phyloP scores from a whole-genome alignment of 2,888 invertebrate species.

The Lycaena phlaeas region DNA sequence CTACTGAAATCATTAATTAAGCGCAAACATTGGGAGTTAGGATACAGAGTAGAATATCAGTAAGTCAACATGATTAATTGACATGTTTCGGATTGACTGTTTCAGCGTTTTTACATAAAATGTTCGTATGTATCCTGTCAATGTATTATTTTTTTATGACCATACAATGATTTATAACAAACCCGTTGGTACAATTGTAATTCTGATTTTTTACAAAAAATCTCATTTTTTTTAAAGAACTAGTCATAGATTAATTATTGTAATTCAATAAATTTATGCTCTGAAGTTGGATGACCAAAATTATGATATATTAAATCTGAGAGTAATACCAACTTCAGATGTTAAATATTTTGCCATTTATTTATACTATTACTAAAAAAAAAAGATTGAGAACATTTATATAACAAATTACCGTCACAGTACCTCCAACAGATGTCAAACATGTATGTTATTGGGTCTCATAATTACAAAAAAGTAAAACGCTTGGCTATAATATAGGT shows the following conservation, averaged over 20 bases:
- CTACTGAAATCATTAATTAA: slow-evolving; percentile 40
- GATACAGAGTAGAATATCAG: slow-evolving; percentile 13
- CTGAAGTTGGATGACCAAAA: background rate
- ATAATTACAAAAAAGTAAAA: too few species aligned
- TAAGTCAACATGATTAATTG: slow-evolving; percentile 10
- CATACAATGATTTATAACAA: background rate
- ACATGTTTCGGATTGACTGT: background rate
- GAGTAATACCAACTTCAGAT: too few species aligned
- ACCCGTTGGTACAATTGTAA: background rate
- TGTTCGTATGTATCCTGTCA: background rate
- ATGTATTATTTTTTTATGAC: background rate
- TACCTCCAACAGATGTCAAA: too few species aligned
- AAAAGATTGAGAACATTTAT: too few species aligned
- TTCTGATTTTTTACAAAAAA: background rate
- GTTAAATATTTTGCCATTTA: too few species aligned
- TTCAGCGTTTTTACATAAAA: background rate
- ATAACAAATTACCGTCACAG: too few species aligned
- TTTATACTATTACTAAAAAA: too few species aligned
- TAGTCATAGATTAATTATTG: background rate
- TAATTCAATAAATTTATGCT: background rate
- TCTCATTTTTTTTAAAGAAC: background rate
- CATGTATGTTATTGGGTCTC: too few species aligned
- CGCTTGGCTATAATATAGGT: too few species aligned
- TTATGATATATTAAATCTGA: too few species aligned
- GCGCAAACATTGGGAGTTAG: slow-evolving; percentile 29